Evolutionary conservation across 2,888 invertebrate species (phyloP), one percentile per base, ranked within the genome.

Genomic region (Cephus pulcher): DNA sequence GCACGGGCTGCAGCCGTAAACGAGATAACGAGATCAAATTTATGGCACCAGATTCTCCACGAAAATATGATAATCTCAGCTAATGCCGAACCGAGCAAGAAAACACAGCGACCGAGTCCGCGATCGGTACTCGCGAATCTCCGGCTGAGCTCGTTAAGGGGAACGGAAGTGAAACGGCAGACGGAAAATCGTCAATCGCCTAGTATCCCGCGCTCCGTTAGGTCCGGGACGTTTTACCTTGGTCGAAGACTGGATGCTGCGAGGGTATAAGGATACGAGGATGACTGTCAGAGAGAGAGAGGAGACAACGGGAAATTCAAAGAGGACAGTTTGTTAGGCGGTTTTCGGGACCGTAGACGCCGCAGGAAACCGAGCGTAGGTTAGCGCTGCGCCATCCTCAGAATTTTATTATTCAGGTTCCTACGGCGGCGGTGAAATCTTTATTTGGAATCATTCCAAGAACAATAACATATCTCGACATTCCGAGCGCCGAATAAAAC

Each of bases 21-120:
- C 89, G 90, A 91, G 91, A 91, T 91, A 91, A 91, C 91, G 91
- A 91, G 91, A 91, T 91, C 90, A 90, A 91, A 91, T 91, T 91
- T 91, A 91, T 90, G 90, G 89, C 88, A 86, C 84, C 87, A 88
- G 90, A 89, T 90, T 87, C 86, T 84, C 86, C 86, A 89, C 89
- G 87, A 89, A 90, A 90, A 90, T 90, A 90, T 89, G 90, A 91
- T 90, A 90, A 90, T 91, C 90, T 87, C 86, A 83, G 87, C 89
- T 89, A 90, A 90, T 89, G 89, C 90, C 88, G 85, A 88, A 87
- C 83, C 82, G 85, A 56, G 84, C 85, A 80, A 84, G 83, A 82
- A 82, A 83, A 56, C 56, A 56, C 56, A 56, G 23, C 56, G 56
- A 56, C 56, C 0, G 23, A 9, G 56, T 56, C 23, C 56, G 56